Evolutionary conservation across 2,797 vertebrate genomes (phyloP), one percentile per base, ranked within the genome.

Genomic region (Cuniculus paca): DNA sequence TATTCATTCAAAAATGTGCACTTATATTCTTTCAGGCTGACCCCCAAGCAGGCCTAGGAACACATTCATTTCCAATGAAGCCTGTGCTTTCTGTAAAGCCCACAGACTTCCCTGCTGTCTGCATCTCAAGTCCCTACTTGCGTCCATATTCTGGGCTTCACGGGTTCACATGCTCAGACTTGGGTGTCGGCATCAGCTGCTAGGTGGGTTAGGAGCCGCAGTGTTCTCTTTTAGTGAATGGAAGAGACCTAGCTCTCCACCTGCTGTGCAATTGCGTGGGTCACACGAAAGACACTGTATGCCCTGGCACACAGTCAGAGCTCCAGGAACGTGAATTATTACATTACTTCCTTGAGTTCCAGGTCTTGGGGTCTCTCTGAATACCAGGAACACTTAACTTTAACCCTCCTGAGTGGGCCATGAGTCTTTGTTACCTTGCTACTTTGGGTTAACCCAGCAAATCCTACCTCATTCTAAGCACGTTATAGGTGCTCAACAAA

Each of bases 201-300:
- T 26, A 28, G 34, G n/a, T 11, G 19, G 34, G 14, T 50, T 20
- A 54, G 31, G 48, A 79, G 17, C 4, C 36, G 61, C 28, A 2
- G 10, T 42, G 20, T 84, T 81, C 65, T 65, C 5, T 20, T 36
- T 50, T 28, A 31, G 60, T 0, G 20, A 63, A 24, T n/a, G 7
- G 5, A 36, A 52, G 20, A 9, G 24, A 22, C 24, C 45, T 54
- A 5, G 42, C 8, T 54, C 58, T 31, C 50, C 11, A 34, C 50
- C 26, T 45, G 20, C 34, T 16, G 5, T 31, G 45, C 63, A 28
- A 78, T 42, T 74, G 36, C 48, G 0, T 6, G 13, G 31, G n/a
- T 20, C 24, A 14, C 0, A 1, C 19, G 11, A 48, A 28, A 7
- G 16, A 34, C 6, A 28, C 8, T 1, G 2, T 4, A 26, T 11